Percentiles rank a stretch among this genome's conserved stretches.
Evolutionary conservation across 2,113 vertebrate genomes (phyloP).

Genomic region (Camelus dromedarius): DNA sequence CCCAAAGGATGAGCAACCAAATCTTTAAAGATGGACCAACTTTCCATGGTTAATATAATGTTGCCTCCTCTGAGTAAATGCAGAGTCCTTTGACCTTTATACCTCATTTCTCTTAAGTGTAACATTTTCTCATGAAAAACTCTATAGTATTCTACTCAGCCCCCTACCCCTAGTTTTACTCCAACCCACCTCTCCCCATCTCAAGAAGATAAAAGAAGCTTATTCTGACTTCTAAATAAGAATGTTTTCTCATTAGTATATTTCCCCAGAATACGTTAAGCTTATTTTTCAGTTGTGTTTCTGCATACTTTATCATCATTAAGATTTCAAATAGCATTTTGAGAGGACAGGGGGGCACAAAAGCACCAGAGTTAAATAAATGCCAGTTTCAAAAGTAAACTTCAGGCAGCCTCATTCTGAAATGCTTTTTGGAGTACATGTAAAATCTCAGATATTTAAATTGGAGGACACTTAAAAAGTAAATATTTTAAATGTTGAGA

Average conservation of each 20-base stretch:
- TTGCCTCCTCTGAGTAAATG: not conserved
- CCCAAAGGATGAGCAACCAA: not conserved
- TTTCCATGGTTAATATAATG: not conserved
- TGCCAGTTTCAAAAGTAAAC: not conserved
- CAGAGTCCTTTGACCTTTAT: not conserved
- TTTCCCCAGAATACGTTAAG: not conserved
- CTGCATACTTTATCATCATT: not conserved
- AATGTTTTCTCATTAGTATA: not conserved
- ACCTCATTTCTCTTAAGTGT: not conserved
- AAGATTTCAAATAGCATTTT: not conserved
- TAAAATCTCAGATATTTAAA: slow-evolving; percentile 37
- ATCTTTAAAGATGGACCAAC: not conserved
- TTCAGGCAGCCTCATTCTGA: not conserved
- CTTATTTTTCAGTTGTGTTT: not conserved
- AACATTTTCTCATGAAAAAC: not conserved
- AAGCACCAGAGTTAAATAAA: not conserved
- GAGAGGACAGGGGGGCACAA: not conserved
- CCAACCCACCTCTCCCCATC: not conserved
- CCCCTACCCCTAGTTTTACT: not conserved
- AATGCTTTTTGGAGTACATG: not conserved
- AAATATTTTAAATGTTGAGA: not conserved
- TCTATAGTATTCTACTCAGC: not conserved
- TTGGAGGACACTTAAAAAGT: not conserved
- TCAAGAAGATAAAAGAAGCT: not conserved
- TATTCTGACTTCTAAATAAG: not conserved